Conservation (phyloP, 2,888 invertebrate genomes). For the Hedya salicella region DNA sequence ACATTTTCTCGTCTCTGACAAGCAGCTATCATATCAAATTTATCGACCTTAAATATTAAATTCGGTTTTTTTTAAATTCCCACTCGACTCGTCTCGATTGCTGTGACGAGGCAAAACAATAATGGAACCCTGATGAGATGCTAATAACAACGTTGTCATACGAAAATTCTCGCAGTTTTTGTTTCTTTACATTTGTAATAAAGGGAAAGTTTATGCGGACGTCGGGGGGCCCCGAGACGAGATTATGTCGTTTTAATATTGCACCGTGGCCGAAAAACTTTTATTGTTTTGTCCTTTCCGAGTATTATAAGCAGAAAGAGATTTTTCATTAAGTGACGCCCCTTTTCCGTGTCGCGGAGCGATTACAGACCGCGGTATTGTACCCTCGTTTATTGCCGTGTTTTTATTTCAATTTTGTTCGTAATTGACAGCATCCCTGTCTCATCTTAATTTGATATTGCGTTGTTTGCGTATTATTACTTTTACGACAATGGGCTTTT, state of each 20-base stretch:
- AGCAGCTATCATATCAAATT: constrained; percentile 62
- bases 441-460: constrained; percentile 71
- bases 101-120: constrained; percentile 57
- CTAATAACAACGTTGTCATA: constrained; percentile 72
- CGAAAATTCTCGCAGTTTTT: constrained; percentile 69
- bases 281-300: constrained; percentile 74
- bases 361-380: constrained; percentile 72
- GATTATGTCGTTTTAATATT: constrained; percentile 81
- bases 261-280: constrained; percentile 71
- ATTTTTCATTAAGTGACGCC: constrained; percentile 76
- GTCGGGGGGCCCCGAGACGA: constrained; percentile 61
- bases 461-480: constrained; percentile 66
- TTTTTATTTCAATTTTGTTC: constrained; percentile 70
- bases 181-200: constrained; percentile 72
- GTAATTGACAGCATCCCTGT: constrained; percentile 73
- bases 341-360: constrained; percentile 62
- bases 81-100: constrained; percentile 52
- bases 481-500: constrained; percentile 57
- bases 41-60: constrained; percentile 63
- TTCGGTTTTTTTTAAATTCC: constrained; percentile 59
- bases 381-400: constrained; percentile 63
- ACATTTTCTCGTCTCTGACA: constrained; percentile 54
- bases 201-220: constrained; percentile 65
- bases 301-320: constrained; percentile 72
- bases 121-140: constrained; percentile 67